Conservation (phyloP, 1,140 invertebrate genomes). For the Dendroctonus ponderosae region DNA sequence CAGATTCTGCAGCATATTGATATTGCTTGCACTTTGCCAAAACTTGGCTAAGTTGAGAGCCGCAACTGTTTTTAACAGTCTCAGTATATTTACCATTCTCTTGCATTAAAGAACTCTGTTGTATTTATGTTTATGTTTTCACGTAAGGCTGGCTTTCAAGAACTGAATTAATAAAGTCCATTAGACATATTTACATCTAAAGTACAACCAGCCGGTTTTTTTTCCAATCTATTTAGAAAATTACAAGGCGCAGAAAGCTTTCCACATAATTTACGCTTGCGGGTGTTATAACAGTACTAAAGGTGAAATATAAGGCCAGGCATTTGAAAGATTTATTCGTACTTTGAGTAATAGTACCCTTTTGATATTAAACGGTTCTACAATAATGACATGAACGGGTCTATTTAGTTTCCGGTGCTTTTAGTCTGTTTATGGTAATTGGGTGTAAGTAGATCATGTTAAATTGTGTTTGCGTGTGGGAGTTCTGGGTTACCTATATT, state of each 20-base stretch:
- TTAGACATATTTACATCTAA: too few species aligned
- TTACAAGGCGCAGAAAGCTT: not conserved
- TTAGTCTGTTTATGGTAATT: constrained; percentile 6
- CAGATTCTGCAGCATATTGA: too few species aligned
- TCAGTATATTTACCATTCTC: too few species aligned
- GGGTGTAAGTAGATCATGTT: not conserved
- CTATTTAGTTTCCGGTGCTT: not conserved
- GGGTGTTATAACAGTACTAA: constrained; percentile 12
- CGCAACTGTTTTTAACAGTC: too few species aligned
- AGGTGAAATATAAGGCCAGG: constrained; percentile 11
- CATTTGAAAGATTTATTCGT: constrained; percentile 10
- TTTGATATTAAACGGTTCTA: constrained; percentile 1
- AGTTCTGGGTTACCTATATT: too few species aligned
- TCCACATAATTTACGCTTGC: constrained; percentile 3
- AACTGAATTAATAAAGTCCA: too few species aligned
- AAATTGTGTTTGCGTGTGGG: too few species aligned
- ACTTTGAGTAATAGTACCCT: constrained; percentile 16
- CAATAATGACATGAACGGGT: constrained; percentile 1
- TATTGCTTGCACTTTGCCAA: too few species aligned
- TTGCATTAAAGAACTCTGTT: too few species aligned
- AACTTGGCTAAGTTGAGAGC: too few species aligned
- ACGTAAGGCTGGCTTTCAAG: not conserved
- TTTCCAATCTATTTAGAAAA: not conserved
- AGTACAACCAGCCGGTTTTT: not conserved
- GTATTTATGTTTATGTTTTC: too few species aligned